These are phyloP conservation scores for Ptychoptera contaminata DNA, from an alignment of 2,888 invertebrate genomes.

Conservation along the genomic window DNA sequence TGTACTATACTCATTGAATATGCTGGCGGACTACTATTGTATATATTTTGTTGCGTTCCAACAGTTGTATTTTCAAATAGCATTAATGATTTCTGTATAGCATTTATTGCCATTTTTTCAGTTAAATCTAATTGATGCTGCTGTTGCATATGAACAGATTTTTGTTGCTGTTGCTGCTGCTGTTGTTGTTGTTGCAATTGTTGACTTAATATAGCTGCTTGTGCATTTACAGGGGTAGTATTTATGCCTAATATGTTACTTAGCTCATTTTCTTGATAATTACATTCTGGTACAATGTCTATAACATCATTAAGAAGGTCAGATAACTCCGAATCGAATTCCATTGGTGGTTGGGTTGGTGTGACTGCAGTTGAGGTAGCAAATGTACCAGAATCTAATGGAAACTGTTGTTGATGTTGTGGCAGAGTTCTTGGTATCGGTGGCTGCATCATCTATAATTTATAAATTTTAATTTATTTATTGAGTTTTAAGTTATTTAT, in stretches of 20 bases:
- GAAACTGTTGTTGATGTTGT: slow-evolving; percentile 6
- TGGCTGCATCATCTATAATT: slow-evolving; percentile 4
- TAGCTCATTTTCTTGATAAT: slow-evolving; percentile 1
- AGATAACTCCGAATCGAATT: slow-evolving; percentile 53
- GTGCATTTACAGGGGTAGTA: neutral
- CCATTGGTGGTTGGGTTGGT: slow-evolving; percentile 18
- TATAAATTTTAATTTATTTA: neutral
- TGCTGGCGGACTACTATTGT: slow-evolving; percentile 16
- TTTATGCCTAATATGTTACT: slow-evolving; percentile 3
- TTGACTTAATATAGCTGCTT: too few relatives aligned
- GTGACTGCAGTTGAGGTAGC: slow-evolving; percentile 20
- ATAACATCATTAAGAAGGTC: slow-evolving; percentile 76
- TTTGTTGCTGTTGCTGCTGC: slow-evolving; percentile 4
- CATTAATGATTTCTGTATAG: slow-evolving; percentile 84
- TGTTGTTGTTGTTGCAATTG: too few relatives aligned
- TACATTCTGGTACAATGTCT: slow-evolving; percentile 52
- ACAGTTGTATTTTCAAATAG: slow-evolving; percentile 47
- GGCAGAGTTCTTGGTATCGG: slow-evolving; percentile 6
- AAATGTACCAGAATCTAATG: slow-evolving; percentile 12
- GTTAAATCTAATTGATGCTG: slow-evolving; percentile 25
- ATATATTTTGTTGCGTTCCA: slow-evolving; percentile 9
- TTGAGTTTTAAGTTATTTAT: slow-evolving; percentile 15
- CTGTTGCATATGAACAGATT: slow-evolving; percentile 17
- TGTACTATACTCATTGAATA: slow-evolving; percentile 14
- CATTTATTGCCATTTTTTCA: slow-evolving; percentile 72